Percentiles rank a stretch among this genome's conserved stretches.
phyloP scores from a whole-genome alignment of 2,113 vertebrate species.

The Cairina moschata region DNA sequence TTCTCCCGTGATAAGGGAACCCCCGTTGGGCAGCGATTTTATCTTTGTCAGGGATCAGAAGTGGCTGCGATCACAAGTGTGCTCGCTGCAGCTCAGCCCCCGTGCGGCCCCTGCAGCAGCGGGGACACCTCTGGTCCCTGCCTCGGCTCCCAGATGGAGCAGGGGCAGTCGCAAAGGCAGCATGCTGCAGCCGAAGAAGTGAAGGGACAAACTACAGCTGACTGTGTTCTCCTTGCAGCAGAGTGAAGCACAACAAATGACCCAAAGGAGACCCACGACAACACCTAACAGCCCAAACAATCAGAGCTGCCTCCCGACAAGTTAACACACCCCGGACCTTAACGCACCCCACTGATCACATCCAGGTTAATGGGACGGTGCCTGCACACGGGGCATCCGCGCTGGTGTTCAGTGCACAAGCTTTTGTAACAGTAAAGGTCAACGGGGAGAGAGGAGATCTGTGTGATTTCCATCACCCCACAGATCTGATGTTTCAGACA shows the following conservation, averaged over 20 bases:
- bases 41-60: background rate
- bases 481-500: background rate
- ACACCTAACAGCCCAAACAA: rapidly evolving
- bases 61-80: background rate
- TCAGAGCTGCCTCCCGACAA: rapidly evolving
- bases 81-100: background rate
- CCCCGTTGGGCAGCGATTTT: background rate
- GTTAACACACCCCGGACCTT: background rate
- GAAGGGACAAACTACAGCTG: background rate
- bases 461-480: background rate
- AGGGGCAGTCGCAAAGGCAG: background rate
- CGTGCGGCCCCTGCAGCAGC: background rate
- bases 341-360: rapidly evolving
- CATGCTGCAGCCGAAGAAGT: rapidly evolving
- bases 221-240: background rate
- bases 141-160: background rate
- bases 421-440: background rate
- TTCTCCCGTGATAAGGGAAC: background rate
- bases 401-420: background rate
- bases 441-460: background rate
- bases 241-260: rapidly evolving
- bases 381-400: rapidly evolving
- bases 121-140: too few relatives aligned
- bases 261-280: background rate
- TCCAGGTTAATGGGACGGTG: background rate